Conservation (phyloP, 2,797 vertebrate genomes). For the Lepidocolaptes lacrymiger region DNA sequence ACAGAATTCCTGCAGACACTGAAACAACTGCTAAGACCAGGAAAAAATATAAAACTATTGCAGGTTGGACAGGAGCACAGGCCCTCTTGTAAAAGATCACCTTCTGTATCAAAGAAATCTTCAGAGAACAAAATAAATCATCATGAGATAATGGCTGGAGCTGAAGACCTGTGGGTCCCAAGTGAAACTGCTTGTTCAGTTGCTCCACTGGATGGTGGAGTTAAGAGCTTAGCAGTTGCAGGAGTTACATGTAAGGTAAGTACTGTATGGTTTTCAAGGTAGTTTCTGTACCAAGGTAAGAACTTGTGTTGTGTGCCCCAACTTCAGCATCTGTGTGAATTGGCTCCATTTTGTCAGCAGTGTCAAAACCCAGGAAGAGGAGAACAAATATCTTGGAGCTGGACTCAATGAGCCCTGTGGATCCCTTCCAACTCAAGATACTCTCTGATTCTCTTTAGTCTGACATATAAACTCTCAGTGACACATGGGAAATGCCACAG, state of each 20-base stretch:
- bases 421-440: neutral
- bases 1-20: neutral
- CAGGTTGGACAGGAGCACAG: neutral
- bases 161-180: neutral
- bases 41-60: conserved; percentile 24
- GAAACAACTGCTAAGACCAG: neutral
- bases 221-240: neutral
- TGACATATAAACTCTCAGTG: neutral
- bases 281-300: neutral
- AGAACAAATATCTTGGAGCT: neutral
- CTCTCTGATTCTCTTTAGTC: neutral
- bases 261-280: neutral
- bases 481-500: accelerated
- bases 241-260: neutral
- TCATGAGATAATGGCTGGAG: neutral
- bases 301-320: neutral
- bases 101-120: neutral
- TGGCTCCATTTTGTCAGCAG: neutral
- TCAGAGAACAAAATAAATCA: neutral
- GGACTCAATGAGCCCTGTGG: neutral
- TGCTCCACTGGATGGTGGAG: neutral
- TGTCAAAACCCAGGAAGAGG: neutral
- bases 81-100: neutral
- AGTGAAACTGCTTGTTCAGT: neutral
- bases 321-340: neutral